phyloP scores from a whole-genome alignment of 1,140 invertebrate species.

The Megalopta genalis region DNA sequence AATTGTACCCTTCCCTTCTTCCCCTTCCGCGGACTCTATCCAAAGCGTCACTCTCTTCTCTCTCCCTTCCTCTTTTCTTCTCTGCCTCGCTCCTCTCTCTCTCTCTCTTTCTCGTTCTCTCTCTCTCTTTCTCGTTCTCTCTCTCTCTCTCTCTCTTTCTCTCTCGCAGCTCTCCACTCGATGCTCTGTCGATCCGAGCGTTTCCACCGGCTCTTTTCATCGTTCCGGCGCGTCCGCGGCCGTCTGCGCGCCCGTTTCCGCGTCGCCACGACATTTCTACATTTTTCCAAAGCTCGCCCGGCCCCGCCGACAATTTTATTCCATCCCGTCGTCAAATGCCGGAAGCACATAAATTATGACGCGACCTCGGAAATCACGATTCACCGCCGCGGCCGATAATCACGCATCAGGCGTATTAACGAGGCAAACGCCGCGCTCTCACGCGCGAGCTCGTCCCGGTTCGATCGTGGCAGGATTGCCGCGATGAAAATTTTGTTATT shows the following conservation, averaged over 20 bases:
- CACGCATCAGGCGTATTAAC: slow-evolving; percentile 46
- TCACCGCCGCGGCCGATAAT: slow-evolving; percentile 33
- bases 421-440: slow-evolving; percentile 16
- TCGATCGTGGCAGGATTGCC: slow-evolving; percentile 23
- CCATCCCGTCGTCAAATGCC: slow-evolving; percentile 48
- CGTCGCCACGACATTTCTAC: slow-evolving; percentile 40
- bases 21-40: slow-evolving; percentile 17
- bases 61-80: slow-evolving; percentile 10
- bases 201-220: slow-evolving; percentile 27
- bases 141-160: background rate
- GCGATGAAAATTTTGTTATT: slow-evolving; percentile 47
- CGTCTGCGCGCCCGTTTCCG: background rate
- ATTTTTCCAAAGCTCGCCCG: slow-evolving; percentile 29
- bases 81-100: background rate
- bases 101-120: slow-evolving; percentile 10
- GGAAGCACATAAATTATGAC: slow-evolving; percentile 61
- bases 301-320: slow-evolving; percentile 27
- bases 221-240: background rate
- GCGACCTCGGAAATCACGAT: slow-evolving; percentile 50
- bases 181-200: slow-evolving; percentile 14
- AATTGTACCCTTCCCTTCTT: slow-evolving; percentile 71
- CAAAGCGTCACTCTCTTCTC: background rate
- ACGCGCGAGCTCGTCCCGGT: background rate
- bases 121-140: slow-evolving; percentile 6
- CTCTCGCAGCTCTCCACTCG: background rate